Evolutionary conservation across 2,797 vertebrate genomes (phyloP).

Genomic region (Alcedo quadribrachys): DNA sequence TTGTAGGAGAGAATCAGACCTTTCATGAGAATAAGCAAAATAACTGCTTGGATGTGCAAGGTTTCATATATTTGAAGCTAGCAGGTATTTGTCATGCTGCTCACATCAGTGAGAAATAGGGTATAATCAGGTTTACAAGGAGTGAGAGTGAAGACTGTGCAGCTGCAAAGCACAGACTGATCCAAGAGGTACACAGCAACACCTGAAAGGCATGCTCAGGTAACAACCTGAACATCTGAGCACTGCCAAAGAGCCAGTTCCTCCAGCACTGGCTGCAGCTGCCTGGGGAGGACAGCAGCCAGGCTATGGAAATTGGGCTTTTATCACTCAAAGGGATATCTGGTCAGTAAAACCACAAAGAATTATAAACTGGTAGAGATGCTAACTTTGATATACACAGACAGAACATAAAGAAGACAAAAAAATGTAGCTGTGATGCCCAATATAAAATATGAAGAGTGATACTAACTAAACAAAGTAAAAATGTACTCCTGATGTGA

Average conservation of each 20-base stretch:
- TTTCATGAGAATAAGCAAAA: not conserved
- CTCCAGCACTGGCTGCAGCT: not conserved
- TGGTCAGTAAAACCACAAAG: not conserved
- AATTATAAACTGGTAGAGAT: not conserved
- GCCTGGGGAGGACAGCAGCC: not conserved
- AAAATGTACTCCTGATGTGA: not conserved
- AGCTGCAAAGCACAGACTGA: not conserved
- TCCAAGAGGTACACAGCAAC: not conserved
- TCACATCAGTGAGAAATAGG: rapidly evolving
- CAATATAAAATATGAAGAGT: not conserved
- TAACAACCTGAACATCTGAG: not conserved
- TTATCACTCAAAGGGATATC: not conserved
- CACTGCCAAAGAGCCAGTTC: not conserved
- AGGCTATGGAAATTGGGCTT: not conserved
- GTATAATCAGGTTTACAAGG: not conserved
- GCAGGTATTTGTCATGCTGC: not conserved
- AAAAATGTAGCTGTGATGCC: not conserved
- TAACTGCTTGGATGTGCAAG: not conserved
- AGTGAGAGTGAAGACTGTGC: not conserved
- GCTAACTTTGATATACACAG: not conserved
- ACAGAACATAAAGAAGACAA: not conserved
- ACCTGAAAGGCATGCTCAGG: not conserved
- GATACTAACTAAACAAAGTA: not conserved
- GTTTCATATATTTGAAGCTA: not conserved
- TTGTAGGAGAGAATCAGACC: not conserved